Percentiles rank a stretch among this genome's conserved stretches.
Conservation (phyloP, 2,797 vertebrate genomes). For the Darevskia mixta region DNA sequence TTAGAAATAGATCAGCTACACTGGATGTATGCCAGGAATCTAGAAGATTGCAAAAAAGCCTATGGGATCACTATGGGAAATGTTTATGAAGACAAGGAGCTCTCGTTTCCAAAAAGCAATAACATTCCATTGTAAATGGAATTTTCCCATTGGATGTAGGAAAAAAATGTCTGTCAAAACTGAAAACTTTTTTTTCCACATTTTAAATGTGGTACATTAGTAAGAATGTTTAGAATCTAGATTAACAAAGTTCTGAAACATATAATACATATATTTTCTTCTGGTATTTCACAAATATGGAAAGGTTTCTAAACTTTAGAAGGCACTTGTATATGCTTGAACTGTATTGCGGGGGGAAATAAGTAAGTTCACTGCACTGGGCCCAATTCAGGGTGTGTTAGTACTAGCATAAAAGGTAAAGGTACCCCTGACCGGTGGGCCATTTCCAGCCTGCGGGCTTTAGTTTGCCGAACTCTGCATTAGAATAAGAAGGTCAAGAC, state of each 20-base stretch:
- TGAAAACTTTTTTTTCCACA: constrained; percentile 16
- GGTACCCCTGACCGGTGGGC: too few relatives aligned
- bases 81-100: constrained; percentile 5
- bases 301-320: background rate
- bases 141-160: constrained; percentile 14
- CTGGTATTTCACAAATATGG: background rate
- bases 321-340: background rate
- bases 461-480: too few relatives aligned
- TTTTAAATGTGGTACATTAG: background rate
- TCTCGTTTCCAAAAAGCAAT: constrained; percentile 26
- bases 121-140: constrained; percentile 29
- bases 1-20: constrained; percentile 8
- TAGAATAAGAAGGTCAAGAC: too few relatives aligned
- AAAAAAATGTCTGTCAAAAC: background rate
- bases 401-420: too few relatives aligned
- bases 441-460: too few relatives aligned
- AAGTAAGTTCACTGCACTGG: too few relatives aligned
- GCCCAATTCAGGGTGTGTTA: too few relatives aligned
- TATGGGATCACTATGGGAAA: background rate
- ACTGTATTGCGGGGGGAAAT: too few relatives aligned
- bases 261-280: background rate
- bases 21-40: constrained; percentile 5
- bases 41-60: constrained; percentile 9
- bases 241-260: background rate
- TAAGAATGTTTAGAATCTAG: background rate